Evolutionary conservation across 2,888 invertebrate species (phyloP).

Genomic region (Physocephala rufipes): DNA sequence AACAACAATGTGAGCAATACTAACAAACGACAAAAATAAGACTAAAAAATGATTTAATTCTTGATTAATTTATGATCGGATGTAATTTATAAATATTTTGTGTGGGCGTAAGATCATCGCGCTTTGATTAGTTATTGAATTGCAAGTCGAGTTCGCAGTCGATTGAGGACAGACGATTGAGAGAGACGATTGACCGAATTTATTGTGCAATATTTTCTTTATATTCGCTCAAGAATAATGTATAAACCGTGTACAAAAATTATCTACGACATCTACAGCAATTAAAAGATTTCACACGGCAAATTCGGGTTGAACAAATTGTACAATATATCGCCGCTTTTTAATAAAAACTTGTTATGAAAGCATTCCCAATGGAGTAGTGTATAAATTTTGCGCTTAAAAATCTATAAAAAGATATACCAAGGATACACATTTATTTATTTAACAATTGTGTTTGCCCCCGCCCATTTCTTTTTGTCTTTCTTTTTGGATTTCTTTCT

Average conservation of each 20-base stretch:
- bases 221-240: too few species aligned
- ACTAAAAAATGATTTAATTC: neutral
- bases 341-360: too few species aligned
- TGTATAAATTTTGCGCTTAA: neutral
- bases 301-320: too few species aligned
- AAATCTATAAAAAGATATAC: neutral
- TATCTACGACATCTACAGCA: too few species aligned
- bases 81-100: constrained; percentile 13
- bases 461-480: neutral
- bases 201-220: neutral
- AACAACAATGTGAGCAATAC: neutral
- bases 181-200: neutral
- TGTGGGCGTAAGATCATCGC: constrained; percentile 24
- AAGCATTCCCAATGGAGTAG: too few species aligned
- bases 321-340: too few species aligned
- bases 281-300: too few species aligned
- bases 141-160: constrained; percentile 13
- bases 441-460: too few species aligned
- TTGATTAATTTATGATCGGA: constrained; percentile 23
- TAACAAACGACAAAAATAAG: neutral
- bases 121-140: constrained; percentile 30
- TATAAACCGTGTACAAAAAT: too few species aligned
- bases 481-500: neutral
- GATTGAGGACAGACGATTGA: constrained; percentile 12
- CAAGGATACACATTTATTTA: neutral